Evolutionary conservation across 2,113 vertebrate species (phyloP).

Genomic region (Accipiter cooperii): DNA sequence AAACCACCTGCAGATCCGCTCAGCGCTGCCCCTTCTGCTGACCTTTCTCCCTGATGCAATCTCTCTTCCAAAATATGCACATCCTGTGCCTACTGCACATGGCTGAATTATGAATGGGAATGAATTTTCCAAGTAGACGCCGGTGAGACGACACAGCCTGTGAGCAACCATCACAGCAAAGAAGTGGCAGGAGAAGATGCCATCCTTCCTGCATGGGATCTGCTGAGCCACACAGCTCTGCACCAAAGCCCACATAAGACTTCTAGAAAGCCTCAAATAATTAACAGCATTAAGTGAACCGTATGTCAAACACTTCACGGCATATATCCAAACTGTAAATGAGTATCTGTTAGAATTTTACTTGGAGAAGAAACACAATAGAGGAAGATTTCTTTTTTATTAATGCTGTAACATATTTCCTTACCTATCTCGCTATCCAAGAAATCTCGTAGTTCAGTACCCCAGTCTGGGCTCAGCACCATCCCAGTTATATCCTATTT

Average conservation of each 20-base stretch:
- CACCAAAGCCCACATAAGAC: not conserved
- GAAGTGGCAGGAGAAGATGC: not conserved
- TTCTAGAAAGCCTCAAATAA: not conserved
- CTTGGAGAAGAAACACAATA: not conserved
- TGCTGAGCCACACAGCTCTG: not conserved
- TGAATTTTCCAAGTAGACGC: not conserved
- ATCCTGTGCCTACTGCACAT: not conserved
- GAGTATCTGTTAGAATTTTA: not conserved
- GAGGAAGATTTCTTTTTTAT: not conserved
- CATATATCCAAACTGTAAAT: not conserved
- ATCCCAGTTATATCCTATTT: not conserved
- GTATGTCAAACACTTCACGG: not conserved
- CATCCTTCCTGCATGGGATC: not conserved
- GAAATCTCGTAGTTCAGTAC: not conserved
- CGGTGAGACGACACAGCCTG: not conserved
- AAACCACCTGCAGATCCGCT: not conserved
- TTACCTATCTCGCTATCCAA: not conserved
- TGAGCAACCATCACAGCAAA: not conserved
- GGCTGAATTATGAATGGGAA: not conserved
- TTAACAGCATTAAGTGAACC: not conserved
- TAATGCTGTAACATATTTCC: not conserved
- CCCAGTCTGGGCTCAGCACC: not conserved
- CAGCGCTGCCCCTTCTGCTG: not conserved
- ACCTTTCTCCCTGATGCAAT: not conserved
- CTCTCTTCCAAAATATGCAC: not conserved